Base-by-base conservation (phyloP, 2,113 vertebrate genomes). In the Laticauda colubrina region DNA sequence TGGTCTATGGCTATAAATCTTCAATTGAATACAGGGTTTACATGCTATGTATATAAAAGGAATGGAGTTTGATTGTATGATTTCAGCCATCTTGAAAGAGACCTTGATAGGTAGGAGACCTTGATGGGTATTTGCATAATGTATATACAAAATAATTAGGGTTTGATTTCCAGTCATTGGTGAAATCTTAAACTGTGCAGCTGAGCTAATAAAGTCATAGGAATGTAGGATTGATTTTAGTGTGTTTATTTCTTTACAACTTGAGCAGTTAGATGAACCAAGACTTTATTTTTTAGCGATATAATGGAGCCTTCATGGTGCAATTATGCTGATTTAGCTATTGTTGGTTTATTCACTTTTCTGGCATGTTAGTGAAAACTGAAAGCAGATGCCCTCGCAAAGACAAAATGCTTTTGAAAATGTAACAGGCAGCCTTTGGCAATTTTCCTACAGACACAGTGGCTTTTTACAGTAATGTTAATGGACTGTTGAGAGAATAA, bases 401-500 rank as follows among this genome's bases (percentile, higher is more conserved):
- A 87, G 61, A n/a, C 29, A 45, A 87, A 92, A 69, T 89, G 51
- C 64, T 89, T 92, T 43, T 92, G 34, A 89, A 92, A 43, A 81
- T 81, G 75, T 81, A 45, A 34, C 21, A 81, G 53, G 87, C 39
- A 55, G 51, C 51, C 24, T 85, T 75, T 81, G 87, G 53, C 64
- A 92, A 23, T 57, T 56, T 92, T 89, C 64, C 64, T 92, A 18
- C 14, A 91, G 91, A 88, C 18, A 34, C 21, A 87, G 29, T 88
- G 86, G 86, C 88, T 88, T 88, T n/a, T 69, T 88, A 75, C 5
- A 23, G 59, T 29, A 75, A 51, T 23, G n/a, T 92, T 89, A 89
- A 89, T 89, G 64, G 64, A 85, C 61, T 81, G 85, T 53, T 87
- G 87, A 92, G 75, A 69, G 23, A 85, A 92, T 92, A 56, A 92